phyloP scores from a whole-genome alignment of 1,140 invertebrate species.

The Papilio helenus region DNA sequence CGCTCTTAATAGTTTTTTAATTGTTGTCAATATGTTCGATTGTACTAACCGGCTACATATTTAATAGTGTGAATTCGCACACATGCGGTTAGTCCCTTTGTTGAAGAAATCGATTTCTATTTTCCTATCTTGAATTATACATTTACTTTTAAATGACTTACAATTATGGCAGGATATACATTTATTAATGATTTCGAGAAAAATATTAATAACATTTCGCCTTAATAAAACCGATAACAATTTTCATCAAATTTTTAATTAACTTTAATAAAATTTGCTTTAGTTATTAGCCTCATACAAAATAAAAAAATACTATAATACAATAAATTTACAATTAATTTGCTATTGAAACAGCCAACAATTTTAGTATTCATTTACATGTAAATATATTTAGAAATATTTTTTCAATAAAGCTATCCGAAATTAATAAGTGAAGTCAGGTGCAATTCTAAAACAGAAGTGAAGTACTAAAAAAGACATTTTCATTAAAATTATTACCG shows the following conservation, averaged over 20 bases:
- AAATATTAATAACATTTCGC: background rate
- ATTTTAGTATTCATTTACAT: too few species aligned
- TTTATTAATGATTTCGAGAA: background rate
- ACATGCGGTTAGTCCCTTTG: background rate
- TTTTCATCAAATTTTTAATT: background rate
- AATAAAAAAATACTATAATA: background rate
- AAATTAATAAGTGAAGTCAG: too few species aligned
- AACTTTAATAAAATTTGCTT: background rate
- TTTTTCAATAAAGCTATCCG: too few species aligned
- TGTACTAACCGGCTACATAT: background rate
- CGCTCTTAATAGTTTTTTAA: background rate
- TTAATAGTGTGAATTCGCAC: background rate
- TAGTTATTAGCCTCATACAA: background rate
- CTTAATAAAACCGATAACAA: background rate
- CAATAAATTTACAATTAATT: background rate
- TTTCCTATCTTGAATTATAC: background rate
- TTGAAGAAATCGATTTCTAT: background rate
- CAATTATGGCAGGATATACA: conserved; percentile 15
- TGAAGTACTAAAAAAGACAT: too few species aligned
- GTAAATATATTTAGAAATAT: too few species aligned
- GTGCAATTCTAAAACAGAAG: too few species aligned
- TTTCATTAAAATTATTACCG: too few species aligned
- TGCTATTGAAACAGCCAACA: background rate
- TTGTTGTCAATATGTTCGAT: background rate
- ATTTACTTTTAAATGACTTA: conserved; percentile 8